A percentile compares a stretch with the other conserved stretches of the same genome.
phyloP scores from a whole-genome alignment of 1,140 invertebrate species.

The Uloborus diversus region DNA sequence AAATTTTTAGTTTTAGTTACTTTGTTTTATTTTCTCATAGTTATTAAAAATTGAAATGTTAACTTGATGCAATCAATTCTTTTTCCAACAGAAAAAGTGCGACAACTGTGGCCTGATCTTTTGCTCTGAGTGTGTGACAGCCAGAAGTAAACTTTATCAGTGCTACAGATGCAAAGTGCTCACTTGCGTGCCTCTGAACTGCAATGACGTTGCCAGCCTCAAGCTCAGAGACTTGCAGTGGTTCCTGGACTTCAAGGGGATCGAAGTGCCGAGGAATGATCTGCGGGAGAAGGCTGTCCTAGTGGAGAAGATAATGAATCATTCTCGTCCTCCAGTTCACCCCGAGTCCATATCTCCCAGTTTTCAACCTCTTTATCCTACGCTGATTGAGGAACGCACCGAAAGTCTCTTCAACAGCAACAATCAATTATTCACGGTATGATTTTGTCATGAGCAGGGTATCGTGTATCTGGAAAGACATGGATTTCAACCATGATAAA shows the following conservation, averaged over 20 bases:
- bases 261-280: constrained; percentile 27
- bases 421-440: too few relatives aligned
- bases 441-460: too few relatives aligned
- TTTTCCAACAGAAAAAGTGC: constrained; percentile 44
- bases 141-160: constrained; percentile 25
- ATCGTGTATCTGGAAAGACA: too few relatives aligned
- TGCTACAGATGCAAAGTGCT: constrained; percentile 48
- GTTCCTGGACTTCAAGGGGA: constrained; percentile 27
- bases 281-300: constrained; percentile 28
- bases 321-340: constrained; percentile 8
- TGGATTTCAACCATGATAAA: too few relatives aligned
- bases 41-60: too few relatives aligned
- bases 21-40: too few relatives aligned
- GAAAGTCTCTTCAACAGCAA: too few relatives aligned
- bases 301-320: constrained; percentile 30
- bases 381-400: too few relatives aligned
- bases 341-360: background rate
- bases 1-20: too few relatives aligned
- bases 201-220: constrained; percentile 10
- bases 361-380: constrained; percentile 13
- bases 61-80: too few relatives aligned
- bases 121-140: constrained; percentile 6
- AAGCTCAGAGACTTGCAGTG: constrained; percentile 35
- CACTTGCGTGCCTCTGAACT: constrained; percentile 32
- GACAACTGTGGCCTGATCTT: constrained; percentile 29